Conservation (phyloP, 1,140 invertebrate genomes). For the Lucilia sericata region DNA sequence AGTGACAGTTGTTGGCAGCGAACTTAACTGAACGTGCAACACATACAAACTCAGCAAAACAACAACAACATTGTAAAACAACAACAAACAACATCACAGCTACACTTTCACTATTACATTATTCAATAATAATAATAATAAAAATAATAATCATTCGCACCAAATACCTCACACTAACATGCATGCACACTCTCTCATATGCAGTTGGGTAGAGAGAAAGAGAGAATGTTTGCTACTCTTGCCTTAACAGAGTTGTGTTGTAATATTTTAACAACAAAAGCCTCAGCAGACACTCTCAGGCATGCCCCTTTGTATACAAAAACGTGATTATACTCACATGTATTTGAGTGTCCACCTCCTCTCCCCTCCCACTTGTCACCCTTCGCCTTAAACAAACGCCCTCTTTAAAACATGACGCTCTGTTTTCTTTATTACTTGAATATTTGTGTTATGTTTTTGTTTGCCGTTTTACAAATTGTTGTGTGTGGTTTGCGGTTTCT, state of each 20-base stretch:
- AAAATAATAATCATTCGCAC: too few species aligned
- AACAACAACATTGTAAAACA: too few species aligned
- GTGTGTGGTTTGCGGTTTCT: background rate
- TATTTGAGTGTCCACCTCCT: background rate
- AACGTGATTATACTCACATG: conserved; percentile 31
- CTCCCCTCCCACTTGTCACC: background rate
- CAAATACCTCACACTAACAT: background rate
- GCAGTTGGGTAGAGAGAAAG: background rate
- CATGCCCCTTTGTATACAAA: conserved; percentile 24
- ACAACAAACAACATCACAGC: conserved; percentile 30
- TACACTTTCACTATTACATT: conserved; percentile 69
- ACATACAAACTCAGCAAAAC: background rate
- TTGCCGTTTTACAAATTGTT: background rate
- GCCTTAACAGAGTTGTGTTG: too few species aligned
- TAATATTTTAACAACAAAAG: too few species aligned
- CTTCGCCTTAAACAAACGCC: background rate
- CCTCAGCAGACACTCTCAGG: background rate
- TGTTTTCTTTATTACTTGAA: conserved; percentile 4
- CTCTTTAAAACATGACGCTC: background rate
- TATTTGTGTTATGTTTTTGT: background rate
- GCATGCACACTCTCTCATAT: background rate
- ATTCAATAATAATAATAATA: conserved; percentile 55
- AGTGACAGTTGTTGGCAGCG: too few species aligned
- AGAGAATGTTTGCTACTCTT: background rate
- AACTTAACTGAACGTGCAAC: background rate